A percentile compares a stretch with the other conserved stretches of the same genome.
phyloP scores from a whole-genome alignment of 2,888 invertebrate genomes.

The Heliconius hortense region DNA sequence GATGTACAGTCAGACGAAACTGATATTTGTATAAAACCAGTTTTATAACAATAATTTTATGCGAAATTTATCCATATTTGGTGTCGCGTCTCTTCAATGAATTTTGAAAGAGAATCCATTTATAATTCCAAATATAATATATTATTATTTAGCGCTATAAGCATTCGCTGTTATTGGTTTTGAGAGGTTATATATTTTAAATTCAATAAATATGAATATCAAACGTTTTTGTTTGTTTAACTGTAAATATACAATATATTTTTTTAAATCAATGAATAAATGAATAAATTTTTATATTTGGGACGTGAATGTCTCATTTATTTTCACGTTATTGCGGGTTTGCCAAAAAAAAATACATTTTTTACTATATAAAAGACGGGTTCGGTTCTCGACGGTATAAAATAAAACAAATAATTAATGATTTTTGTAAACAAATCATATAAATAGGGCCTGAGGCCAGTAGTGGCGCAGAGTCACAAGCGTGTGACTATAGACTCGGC shows the following conservation, averaged over 20 bases:
- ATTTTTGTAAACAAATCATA: background rate
- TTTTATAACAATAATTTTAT: conserved; percentile 29
- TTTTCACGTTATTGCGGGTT: background rate
- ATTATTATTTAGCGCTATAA: conserved; percentile 12
- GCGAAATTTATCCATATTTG: conserved; percentile 28
- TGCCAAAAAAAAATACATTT: background rate
- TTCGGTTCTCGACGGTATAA: too few relatives aligned
- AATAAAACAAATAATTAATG: background rate
- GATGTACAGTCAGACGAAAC: conserved; percentile 5
- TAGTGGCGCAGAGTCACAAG: too few relatives aligned
- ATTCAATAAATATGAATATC: background rate
- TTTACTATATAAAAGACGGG: background rate
- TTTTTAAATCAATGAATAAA: background rate
- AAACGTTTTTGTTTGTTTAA: conserved; percentile 3
- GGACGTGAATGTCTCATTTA: background rate
- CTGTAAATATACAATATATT: background rate
- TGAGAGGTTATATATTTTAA: background rate
- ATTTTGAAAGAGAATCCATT: conserved; percentile 24
- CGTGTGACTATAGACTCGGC: too few relatives aligned
- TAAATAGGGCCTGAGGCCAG: too few relatives aligned
- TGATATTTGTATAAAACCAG: conserved; percentile 19
- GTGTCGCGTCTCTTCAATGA: conserved; percentile 17
- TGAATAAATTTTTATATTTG: conserved; percentile 2
- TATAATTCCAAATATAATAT: conserved; percentile 13
- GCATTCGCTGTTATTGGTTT: background rate